A percentile compares a stretch with the other conserved stretches of the same genome.
phyloP scores from a whole-genome alignment of 2,888 invertebrate genomes.

The Rhyacophila evoluta region DNA sequence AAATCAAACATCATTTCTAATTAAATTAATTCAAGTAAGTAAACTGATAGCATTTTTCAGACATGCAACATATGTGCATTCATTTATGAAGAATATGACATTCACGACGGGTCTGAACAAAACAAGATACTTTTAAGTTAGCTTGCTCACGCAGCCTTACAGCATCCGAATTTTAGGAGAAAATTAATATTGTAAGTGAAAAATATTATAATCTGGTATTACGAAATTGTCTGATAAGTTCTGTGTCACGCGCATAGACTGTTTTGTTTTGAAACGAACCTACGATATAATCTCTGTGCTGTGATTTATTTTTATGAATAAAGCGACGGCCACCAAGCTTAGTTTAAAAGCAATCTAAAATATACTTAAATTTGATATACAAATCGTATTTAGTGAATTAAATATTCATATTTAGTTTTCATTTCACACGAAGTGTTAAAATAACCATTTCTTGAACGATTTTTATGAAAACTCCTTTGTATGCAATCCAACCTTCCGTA shows the following conservation, averaged over 20 bases:
- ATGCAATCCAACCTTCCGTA: slow-evolving; percentile 1
- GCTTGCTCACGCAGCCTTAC: slow-evolving; percentile 15
- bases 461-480: background rate
- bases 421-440: background rate
- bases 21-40: no score
- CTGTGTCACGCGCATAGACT: background rate
- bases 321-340: slow-evolving; percentile 5
- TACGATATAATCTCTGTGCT: background rate
- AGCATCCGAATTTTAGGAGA: slow-evolving; percentile 14
- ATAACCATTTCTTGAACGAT: background rate
- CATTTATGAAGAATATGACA: background rate
- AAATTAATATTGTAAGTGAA: slow-evolving; percentile 3
- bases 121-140: slow-evolving; percentile 24
- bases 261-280: background rate
- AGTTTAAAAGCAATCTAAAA: background rate
- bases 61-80: background rate
- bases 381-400: background rate
- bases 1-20: no score
- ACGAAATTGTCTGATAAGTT: background rate
- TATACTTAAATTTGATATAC: background rate
- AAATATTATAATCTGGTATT: background rate
- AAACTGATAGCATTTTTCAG: background rate
- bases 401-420: background rate
- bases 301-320: slow-evolving; percentile 16
- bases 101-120: slow-evolving; percentile 6